phyloP scores from a whole-genome alignment of 2,113 vertebrate genomes.

The Empidonax alnorum region DNA sequence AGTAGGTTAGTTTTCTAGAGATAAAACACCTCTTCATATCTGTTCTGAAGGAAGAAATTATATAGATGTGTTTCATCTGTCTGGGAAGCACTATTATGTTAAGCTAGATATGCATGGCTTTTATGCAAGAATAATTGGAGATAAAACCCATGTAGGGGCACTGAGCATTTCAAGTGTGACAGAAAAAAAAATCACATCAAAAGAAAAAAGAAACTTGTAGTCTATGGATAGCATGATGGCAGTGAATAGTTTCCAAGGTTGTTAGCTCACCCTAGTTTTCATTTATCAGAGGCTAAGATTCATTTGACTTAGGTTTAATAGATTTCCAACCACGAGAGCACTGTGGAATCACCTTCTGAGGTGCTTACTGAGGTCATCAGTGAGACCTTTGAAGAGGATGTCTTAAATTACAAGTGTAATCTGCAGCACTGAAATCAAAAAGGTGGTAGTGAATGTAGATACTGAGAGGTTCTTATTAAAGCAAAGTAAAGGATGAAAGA shows the following conservation, averaged over 20 bases:
- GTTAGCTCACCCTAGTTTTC: not conserved
- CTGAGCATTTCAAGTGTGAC: not conserved
- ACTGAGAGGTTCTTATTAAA: not conserved
- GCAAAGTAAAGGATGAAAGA: not conserved
- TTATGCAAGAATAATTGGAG: slow-evolving; percentile 1
- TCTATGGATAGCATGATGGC: not conserved
- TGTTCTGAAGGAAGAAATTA: not conserved
- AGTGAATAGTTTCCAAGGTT: not conserved
- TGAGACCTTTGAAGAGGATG: not conserved
- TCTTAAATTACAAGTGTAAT: not conserved
- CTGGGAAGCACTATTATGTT: not conserved
- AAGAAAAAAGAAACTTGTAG: not conserved
- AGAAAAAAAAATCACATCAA: not conserved
- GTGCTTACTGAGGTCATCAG: not conserved
- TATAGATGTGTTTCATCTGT: not conserved
- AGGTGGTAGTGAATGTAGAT: not conserved
- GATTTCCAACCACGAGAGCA: not conserved
- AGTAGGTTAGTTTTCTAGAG: not conserved
- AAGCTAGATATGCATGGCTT: not conserved
- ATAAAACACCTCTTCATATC: not conserved
- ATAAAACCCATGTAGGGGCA: not conserved
- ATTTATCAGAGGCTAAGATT: not conserved
- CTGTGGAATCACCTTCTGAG: not conserved
- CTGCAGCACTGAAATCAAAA: slow-evolving; percentile 4
- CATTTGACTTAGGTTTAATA: not conserved